These are phyloP conservation scores for Drosophila acutilabella DNA, from an alignment of 2,888 invertebrate genomes.

Conservation along the genomic window DNA sequence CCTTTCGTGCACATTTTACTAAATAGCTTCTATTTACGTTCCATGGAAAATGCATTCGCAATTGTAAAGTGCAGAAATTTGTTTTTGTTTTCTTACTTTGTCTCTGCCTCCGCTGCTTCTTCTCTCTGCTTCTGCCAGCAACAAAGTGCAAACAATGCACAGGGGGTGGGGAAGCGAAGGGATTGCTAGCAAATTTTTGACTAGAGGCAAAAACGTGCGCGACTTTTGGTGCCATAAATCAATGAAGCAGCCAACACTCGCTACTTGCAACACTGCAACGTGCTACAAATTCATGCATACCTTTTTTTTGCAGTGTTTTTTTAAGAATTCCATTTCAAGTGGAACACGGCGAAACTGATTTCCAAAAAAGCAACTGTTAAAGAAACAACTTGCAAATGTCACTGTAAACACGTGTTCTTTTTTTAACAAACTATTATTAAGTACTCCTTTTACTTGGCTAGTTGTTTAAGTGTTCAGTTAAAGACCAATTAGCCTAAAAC, in stretches of 20 bases:
- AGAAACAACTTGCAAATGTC: slow-evolving; percentile 2
- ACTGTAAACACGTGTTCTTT: slow-evolving; percentile 13
- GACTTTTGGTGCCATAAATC: slow-evolving; percentile 70
- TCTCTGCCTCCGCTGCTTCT: slow-evolving; percentile 26
- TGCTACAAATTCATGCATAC: slow-evolving; percentile 49
- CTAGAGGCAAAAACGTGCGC: slow-evolving; percentile 56
- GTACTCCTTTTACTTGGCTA: background rate
- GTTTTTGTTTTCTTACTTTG: slow-evolving; percentile 52
- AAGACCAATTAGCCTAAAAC: slow-evolving; percentile 33
- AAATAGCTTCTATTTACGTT: slow-evolving; percentile 79
- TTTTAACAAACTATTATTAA: background rate
- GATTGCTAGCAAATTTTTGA: background rate
- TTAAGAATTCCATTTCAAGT: slow-evolving; percentile 34
- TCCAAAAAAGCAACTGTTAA: slow-evolving; percentile 9
- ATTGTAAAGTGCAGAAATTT: slow-evolving; percentile 73
- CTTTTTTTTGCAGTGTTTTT: slow-evolving; percentile 31
- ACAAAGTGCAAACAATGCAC: slow-evolving; percentile 63
- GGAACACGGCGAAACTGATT: slow-evolving; percentile 9
- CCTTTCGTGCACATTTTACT: slow-evolving; percentile 74
- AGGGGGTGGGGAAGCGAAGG: background rate
- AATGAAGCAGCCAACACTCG: slow-evolving; percentile 53
- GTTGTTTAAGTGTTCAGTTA: no score
- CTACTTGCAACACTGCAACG: slow-evolving; percentile 9
- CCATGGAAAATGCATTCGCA: slow-evolving; percentile 76
- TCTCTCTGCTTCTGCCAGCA: slow-evolving; percentile 25